Base-by-base conservation (phyloP, 2,113 vertebrate species). In the Cavia porcellus region DNA sequence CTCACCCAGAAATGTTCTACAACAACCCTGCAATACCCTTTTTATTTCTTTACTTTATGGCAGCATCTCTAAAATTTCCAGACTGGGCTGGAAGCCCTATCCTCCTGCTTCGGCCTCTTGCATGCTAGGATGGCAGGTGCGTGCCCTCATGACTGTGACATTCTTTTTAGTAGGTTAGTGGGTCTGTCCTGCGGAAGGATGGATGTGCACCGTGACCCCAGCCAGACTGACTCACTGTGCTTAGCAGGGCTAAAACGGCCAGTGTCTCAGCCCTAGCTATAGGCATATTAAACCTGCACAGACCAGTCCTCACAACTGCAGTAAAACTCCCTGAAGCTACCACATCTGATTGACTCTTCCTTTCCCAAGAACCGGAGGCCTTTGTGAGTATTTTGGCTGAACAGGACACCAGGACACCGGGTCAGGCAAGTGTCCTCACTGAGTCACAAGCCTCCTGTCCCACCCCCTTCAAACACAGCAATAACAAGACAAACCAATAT, bases 271-370 rank as follows among this genome's bases (percentile, higher is more conserved):
- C 64, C 64, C 62, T 75, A 55, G 72, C 85, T 14, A 32, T 24
- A 62, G 57, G 52, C 93, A 10, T 24, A 74, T 70, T 81, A 92
- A 94, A 92, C 22, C 59, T 64, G 61, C 82, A 86, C 57, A 77
- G 83, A 72, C 86, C 89, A 94, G 93, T 38, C 38, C 70, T 94
- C 38, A 79, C 47, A 92, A 59, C 24, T 66, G 47, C 86, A 70
- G 38, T 86, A 86, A 94, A 89, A 91, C 74, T 13, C 64, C 22
- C 90, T 1, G 20, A 52, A 82, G 89, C 45, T 70, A 83, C 88
- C 61, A 72, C 25, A 35, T 89, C 68, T 88, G 61, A 74, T 61
- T 90, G 64, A 15, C 14, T 28, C 52, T 83, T 68, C 70, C 52
- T 79, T 96, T 81, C 94, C 68, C 17, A 80, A 82, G 74, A 75